Base-by-base conservation (phyloP, 2,113 vertebrate species). In the Coreoperca whiteheadi region DNA sequence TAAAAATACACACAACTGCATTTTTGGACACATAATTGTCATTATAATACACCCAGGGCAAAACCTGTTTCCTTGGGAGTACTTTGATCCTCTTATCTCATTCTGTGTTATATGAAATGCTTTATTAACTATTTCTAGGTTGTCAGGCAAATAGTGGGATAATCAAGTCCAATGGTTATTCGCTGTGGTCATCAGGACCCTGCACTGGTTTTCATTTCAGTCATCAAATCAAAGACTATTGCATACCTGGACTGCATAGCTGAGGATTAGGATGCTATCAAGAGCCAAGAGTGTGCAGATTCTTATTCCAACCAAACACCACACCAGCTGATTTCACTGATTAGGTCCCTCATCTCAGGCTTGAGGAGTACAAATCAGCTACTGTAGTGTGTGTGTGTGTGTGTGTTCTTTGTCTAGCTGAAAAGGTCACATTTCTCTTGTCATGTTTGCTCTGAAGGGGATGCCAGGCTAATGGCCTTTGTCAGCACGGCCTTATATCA, bases 341-440 rank as follows among this genome's bases (percentile, higher is more conserved):
- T 87, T 71, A 81, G 53, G 54, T 78, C 60, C 14, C 54, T 34
- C 32, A 46, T 75, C 39, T 82, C 65, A 54, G 72, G 14, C 68
- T 74, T 37, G 57, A 71, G 63, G 51, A 81, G 70, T 73, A 37
- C 39, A 81, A 89, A 87, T 87, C 67, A 77, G 77, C 14, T 6
- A 34, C 20, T 61, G 28, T 21, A 23, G 4, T 34, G 0, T 30
- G 20, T 46, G 41, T 25, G 30, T 41, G 39, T n/a, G 56, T 11
- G 59, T 50, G 57, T 69, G 48, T 53, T 51, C 59, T 84, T 51
- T 75, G 34, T 79, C 39, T 28, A 16, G 25, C 4, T 30, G 64
- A 73, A 34, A 82, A 86, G 75, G 88, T 88, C 88, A 86, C 59
- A 79, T 34, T 86, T 71, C 54, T 57, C 41, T 79, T 74, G 50